Evolutionary conservation across 1,140 invertebrate species (phyloP), one percentile per base, ranked within the genome.

Genomic region (Drosophila kurseongensis): DNA sequence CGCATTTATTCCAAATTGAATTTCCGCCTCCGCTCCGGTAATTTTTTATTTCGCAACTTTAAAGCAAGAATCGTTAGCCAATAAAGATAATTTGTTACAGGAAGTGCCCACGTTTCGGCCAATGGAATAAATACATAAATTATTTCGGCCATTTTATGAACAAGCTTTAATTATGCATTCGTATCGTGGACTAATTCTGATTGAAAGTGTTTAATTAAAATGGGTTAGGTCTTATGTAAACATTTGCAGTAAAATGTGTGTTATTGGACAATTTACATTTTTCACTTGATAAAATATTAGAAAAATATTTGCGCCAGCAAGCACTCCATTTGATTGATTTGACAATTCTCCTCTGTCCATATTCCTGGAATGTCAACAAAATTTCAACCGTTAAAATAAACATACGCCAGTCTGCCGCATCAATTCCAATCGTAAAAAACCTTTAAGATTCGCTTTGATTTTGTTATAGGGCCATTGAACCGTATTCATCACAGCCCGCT

Each of bases 1-100:
- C 59, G 59, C 62, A 76, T 88, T 76, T 57, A 82, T 79, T 79
- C 68, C 18, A 79, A 76, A 76, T 88, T 88, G 66, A 86, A 82
- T 79, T 79, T 79, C 60, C 66, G 79, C 51, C 47, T 63, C 14
- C 47, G 72, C 62, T 78, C 54, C 60, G 54, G 42, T 71, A 48
- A 59, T 75, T 57, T 54, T 56, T 65, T 65, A 48, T 67, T 61
- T 61, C 63, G 32, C 13, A 44, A 55, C 38, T 75, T 83, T 69
- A 63, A 71, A 48, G 36, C 51, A 27, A 35, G 60, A 77, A 56
- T 45, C 38, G 56, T 29, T 38, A 12, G 23, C 32, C 67, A 41
- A 40, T 41, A 68, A 65, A 45, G 36, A 67, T 66, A 67, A 75
- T 75, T 72, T 51, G 38, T 14, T 18, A 38, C 77, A 77, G 81